Conservation (phyloP, 2,113 vertebrate species). For the Phaetusa simplex region DNA sequence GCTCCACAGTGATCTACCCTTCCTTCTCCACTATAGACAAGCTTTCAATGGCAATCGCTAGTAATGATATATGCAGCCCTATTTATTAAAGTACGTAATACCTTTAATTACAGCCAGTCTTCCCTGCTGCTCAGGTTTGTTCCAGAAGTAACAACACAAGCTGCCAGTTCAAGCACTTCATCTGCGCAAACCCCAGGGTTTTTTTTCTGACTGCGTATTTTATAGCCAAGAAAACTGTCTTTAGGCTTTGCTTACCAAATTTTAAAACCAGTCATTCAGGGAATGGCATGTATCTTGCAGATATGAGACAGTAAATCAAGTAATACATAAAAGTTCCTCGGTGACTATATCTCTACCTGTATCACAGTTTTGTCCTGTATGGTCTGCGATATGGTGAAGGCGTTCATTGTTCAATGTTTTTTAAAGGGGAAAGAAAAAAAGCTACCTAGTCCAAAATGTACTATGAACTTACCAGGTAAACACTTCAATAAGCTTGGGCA, state of each 20-base stretch:
- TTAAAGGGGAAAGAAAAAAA: not conserved
- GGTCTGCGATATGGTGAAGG: not conserved
- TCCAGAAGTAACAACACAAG: constrained; percentile 29
- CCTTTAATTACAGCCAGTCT: not conserved
- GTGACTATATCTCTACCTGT: not conserved
- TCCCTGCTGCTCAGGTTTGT: not conserved
- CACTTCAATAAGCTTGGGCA: not conserved
- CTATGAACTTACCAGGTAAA: not conserved
- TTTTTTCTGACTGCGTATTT: not conserved
- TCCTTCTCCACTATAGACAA: not conserved
- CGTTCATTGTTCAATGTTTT: not conserved
- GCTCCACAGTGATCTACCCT: not conserved
- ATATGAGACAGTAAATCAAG: not conserved
- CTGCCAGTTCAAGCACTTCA: constrained; percentile 50
- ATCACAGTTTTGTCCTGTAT: not conserved
- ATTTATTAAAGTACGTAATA: not conserved
- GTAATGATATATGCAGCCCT: not conserved
- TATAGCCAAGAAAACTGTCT: not conserved
- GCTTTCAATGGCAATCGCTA: not conserved
- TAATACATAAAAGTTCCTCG: not conserved
- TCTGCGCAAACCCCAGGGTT: not conserved
- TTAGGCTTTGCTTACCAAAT: not conserved
- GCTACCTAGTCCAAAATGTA: not conserved
- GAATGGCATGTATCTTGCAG: not conserved
- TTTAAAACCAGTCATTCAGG: not conserved